Evolutionary conservation across 2,888 invertebrate genomes (phyloP).

Genomic region (Abscondita cerata): DNA sequence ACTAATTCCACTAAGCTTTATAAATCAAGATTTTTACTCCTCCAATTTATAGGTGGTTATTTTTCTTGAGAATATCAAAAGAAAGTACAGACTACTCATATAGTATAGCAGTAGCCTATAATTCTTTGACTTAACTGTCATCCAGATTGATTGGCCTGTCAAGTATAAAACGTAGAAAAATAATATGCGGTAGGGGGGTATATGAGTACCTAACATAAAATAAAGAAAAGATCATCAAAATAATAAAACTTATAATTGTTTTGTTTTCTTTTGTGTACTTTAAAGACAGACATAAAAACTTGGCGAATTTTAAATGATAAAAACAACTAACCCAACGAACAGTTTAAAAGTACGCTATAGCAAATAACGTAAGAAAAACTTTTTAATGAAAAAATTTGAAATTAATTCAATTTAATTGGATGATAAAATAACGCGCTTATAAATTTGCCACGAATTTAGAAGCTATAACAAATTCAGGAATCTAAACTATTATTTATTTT

Average conservation of each 20-base stretch:
- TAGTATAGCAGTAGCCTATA: conserved; percentile 35
- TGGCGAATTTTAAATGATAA: too few relatives aligned
- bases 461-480: conserved; percentile 2
- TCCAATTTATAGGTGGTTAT: conserved; percentile 10
- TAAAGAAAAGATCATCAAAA: too few relatives aligned
- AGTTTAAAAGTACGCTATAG: too few relatives aligned
- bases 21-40: conserved; percentile 1
- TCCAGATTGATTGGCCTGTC: conserved; percentile 45
- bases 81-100: conserved; percentile 22
- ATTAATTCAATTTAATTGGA: too few relatives aligned
- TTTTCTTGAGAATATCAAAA: conserved; percentile 20
- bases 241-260: background rate
- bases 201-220: conserved; percentile 2
- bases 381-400: too few relatives aligned
- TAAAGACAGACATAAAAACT: too few relatives aligned
- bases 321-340: too few relatives aligned
- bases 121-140: conserved; percentile 44
- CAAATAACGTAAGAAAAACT: too few relatives aligned
- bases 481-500: conserved; percentile 22
- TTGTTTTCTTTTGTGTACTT: background rate
- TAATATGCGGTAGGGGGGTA: conserved; percentile 36
- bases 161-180: conserved; percentile 39
- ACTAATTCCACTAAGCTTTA: conserved; percentile 1
- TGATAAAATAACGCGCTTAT: background rate
- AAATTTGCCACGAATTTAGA: conserved; percentile 17